These are phyloP conservation scores for Acrobasis repandana DNA, from an alignment of 2,888 invertebrate species.

Conservation along the genomic window DNA sequence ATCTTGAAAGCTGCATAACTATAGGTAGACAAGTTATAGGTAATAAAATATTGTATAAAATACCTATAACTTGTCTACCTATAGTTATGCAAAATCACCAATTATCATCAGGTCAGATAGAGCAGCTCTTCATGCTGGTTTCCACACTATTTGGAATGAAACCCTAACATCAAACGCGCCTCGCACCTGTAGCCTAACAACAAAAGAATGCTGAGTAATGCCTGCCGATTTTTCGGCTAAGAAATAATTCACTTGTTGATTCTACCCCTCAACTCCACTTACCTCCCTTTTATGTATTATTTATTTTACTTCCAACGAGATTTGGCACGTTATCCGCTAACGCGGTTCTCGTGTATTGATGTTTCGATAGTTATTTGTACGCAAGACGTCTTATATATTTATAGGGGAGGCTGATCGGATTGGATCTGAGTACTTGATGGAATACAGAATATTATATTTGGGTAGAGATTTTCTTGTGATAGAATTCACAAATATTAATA, in stretches of 20 bases:
- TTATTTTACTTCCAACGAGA: conserved; percentile 50
- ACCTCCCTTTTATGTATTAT: conserved; percentile 57
- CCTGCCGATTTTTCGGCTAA: conserved; percentile 69
- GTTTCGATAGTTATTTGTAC: conserved; percentile 12
- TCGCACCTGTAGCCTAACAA: conserved; percentile 68
- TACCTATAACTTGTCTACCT: no score
- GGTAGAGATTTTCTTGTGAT: neutral
- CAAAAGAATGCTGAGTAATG: conserved; percentile 70
- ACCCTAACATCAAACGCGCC: conserved; percentile 44
- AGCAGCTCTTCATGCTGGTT: no score
- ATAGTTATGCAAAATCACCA: no score
- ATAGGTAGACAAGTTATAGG: no score
- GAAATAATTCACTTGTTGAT: conserved; percentile 78
- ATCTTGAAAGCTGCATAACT: no score
- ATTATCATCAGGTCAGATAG: no score
- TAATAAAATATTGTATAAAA: no score
- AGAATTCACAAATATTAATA: no score
- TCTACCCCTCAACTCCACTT: conserved; percentile 54
- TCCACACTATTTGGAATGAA: no score
- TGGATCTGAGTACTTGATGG: neutral
- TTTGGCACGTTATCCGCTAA: conserved; percentile 45
- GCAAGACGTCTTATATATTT: conserved; percentile 5
- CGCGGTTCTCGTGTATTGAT: conserved; percentile 24
- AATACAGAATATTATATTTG: neutral
- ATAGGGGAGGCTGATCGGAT: neutral